These are phyloP conservation scores for Nomada ferruginata DNA, from an alignment of 2,888 invertebrate genomes.

Conservation along the genomic window DNA sequence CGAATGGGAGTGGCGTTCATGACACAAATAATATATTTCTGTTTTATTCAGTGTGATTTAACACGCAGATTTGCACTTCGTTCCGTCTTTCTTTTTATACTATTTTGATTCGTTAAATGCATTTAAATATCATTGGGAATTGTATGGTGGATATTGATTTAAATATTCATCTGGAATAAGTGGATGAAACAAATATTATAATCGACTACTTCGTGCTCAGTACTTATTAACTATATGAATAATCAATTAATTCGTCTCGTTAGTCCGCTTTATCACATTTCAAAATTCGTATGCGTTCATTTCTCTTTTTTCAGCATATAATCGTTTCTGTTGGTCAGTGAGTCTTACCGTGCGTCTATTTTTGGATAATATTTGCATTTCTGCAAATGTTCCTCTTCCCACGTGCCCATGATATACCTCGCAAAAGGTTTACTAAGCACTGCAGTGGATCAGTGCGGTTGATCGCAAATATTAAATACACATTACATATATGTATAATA, in stretches of 20 bases:
- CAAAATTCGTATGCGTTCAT: background rate
- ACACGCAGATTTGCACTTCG: background rate
- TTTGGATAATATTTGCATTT: background rate
- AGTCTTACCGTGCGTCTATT: conserved; percentile 3
- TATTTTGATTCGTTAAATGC: background rate
- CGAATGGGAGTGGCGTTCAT: too few species aligned
- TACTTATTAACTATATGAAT: background rate
- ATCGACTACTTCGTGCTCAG: background rate
- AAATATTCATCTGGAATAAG: background rate
- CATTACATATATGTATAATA: background rate
- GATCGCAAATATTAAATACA: background rate
- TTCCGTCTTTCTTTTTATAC: background rate
- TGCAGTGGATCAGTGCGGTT: background rate
- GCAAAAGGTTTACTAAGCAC: background rate
- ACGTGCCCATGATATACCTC: background rate
- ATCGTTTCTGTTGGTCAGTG: background rate
- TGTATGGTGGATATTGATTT: background rate
- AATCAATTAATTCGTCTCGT: background rate
- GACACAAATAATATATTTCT: too few species aligned
- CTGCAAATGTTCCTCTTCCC: background rate
- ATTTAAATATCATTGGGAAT: background rate
- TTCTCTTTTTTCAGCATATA: background rate
- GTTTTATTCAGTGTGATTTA: too few species aligned
- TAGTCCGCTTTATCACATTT: background rate
- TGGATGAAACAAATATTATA: background rate